A percentile compares a stretch with the other conserved stretches of the same genome.
Evolutionary conservation across 64 coral and sea anemone species (phyloP).

Genomic region (Montipora sp.): DNA sequence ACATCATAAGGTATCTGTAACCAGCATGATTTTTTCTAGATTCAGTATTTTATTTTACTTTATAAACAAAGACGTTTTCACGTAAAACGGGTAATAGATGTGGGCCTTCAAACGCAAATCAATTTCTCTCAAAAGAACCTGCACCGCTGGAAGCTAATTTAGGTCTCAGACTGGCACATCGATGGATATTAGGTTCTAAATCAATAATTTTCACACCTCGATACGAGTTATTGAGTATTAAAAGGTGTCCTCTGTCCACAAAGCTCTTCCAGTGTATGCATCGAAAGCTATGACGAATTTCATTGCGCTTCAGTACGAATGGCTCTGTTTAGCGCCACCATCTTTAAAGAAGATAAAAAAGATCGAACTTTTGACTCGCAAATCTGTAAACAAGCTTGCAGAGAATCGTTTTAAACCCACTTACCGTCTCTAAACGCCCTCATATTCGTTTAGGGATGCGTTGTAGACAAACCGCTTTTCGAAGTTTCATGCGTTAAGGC

Average conservation of each 20-base stretch:
- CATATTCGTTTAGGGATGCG: not conserved
- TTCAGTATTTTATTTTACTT: not conserved
- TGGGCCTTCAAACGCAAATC: not conserved
- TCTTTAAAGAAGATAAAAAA: not conserved
- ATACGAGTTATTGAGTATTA: constrained; percentile 9
- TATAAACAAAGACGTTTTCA: not conserved
- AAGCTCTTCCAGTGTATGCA: not conserved
- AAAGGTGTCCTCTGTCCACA: not conserved
- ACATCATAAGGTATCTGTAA: too few relatives aligned
- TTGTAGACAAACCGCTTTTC: not conserved
- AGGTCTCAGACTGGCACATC: not conserved
- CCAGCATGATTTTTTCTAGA: too few relatives aligned
- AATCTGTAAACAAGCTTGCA: not conserved
- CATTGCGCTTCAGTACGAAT: not conserved
- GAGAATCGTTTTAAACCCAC: not conserved
- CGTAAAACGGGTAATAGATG: not conserved
- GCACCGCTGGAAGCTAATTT: constrained; percentile 33
- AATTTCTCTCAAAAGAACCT: not conserved
- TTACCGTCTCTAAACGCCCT: too few relatives aligned
- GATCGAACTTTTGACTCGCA: too few relatives aligned
- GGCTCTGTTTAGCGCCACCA: not conserved
- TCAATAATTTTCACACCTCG: constrained; percentile 18
- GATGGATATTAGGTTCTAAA: constrained; percentile 46
- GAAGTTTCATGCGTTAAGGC: too few relatives aligned
- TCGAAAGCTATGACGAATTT: not conserved